Percentiles rank a stretch among this genome's conserved stretches.
Conservation (phyloP, 2,113 vertebrate genomes). For the Heliornis fulica region DNA sequence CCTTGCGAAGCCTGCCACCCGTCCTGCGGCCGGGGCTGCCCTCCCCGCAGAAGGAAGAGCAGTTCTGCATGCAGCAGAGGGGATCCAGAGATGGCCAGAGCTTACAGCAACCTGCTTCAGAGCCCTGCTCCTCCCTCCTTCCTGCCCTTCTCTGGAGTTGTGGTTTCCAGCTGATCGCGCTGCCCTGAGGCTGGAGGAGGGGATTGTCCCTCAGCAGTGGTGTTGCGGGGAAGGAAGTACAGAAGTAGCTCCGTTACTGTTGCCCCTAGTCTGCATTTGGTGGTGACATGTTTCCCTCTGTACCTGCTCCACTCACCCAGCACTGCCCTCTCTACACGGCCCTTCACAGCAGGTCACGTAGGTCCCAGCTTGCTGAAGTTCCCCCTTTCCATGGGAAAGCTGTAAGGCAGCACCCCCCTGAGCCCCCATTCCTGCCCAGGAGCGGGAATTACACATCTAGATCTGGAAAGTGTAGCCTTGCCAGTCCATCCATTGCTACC, state of each 20-base stretch:
- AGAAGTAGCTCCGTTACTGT: not conserved
- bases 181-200: constrained; percentile 12
- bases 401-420: not conserved
- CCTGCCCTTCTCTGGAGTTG: constrained; percentile 1
- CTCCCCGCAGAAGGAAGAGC: constrained; percentile 43
- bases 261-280: not conserved
- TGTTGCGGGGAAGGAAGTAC: not conserved
- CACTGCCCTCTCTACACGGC: not conserved
- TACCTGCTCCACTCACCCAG: not conserved
- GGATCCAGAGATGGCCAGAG: constrained; percentile 53
- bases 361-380: not conserved
- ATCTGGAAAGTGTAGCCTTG: not conserved
- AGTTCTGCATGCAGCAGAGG: constrained; percentile 23
- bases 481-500: not conserved
- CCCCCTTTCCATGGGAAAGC: not conserved
- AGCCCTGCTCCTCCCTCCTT: constrained; percentile 36
- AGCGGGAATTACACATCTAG: not conserved
- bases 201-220: not conserved
- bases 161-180: not conserved
- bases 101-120: constrained; percentile 29
- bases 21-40: not conserved
- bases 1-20: not conserved
- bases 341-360: not conserved
- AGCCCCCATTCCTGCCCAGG: not conserved
- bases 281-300: not conserved